Evolutionary conservation across 2,113 vertebrate genomes (phyloP).

Genomic region (Phodopus roborovskii): DNA sequence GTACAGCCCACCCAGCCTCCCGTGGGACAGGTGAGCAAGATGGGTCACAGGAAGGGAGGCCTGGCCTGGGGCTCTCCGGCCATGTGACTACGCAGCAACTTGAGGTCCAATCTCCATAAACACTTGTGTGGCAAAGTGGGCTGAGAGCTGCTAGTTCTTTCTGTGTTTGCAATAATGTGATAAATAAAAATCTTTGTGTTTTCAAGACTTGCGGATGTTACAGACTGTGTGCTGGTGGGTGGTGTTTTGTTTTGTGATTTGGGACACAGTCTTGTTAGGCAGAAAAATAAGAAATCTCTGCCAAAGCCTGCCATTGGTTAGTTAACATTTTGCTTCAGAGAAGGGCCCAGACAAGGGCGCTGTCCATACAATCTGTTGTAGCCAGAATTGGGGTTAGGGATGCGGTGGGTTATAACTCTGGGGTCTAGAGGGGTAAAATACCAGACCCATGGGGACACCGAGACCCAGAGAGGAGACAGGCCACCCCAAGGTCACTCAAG

Average conservation of each 20-base stretch:
- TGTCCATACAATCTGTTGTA: not conserved
- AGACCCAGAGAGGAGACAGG: not conserved
- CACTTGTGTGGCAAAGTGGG: not conserved
- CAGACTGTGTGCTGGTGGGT: not conserved
- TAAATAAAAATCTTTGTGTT: constrained; percentile 67
- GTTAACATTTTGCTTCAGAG: not conserved
- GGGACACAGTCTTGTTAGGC: not conserved
- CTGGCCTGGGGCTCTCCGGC: not conserved
- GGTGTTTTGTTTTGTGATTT: not conserved
- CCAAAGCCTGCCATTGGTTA: not conserved
- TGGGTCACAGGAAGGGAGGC: not conserved
- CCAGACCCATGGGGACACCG: not conserved
- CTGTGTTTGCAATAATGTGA: constrained; percentile 39
- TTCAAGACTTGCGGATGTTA: not conserved
- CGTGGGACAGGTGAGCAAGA: not conserved
- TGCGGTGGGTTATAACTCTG: not conserved
- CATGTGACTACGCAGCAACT: not conserved
- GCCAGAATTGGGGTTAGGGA: not conserved
- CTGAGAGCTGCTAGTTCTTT: not conserved
- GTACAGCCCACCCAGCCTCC: not conserved
- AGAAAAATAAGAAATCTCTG: not conserved
- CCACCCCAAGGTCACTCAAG: not conserved
- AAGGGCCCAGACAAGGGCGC: not conserved
- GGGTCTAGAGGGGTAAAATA: not conserved
- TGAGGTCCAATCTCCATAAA: not conserved